phyloP scores from a whole-genome alignment of 2,113 vertebrate genomes.

The Apaloderma vittatum region DNA sequence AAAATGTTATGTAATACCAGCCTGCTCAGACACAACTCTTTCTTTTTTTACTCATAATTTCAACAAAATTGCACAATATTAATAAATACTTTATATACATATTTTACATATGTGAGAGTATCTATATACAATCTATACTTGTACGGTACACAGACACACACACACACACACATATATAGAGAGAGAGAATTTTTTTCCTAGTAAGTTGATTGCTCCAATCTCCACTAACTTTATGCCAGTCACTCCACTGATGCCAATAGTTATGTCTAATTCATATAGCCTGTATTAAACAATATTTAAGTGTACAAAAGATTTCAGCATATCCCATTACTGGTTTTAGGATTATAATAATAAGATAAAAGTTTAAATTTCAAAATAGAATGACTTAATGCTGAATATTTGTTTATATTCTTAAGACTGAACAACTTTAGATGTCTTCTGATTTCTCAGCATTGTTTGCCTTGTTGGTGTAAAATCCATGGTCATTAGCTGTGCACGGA shows the following conservation, averaged over 20 bases:
- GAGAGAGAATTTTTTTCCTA: background rate
- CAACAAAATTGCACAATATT: background rate
- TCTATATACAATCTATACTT: background rate
- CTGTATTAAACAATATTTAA: background rate
- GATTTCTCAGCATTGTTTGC: background rate
- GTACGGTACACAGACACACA: background rate
- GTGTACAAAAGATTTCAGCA: background rate
- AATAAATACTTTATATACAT: background rate
- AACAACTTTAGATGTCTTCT: background rate
- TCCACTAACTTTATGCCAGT: background rate
- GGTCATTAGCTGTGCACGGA: background rate
- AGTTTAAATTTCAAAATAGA: background rate
- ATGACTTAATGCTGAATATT: background rate
- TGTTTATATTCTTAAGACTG: background rate
- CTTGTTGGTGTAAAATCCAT: background rate
- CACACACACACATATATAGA: background rate
- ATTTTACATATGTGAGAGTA: background rate
- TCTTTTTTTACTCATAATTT: slow-evolving; percentile 44
- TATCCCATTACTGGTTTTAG: background rate
- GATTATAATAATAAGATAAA: background rate
- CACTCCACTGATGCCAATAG: background rate
- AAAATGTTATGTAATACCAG: slow-evolving; percentile 58
- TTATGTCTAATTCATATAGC: background rate
- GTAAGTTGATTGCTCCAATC: background rate
- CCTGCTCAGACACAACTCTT: slow-evolving; percentile 13